A percentile compares a stretch with the other conserved stretches of the same genome.
Conservation (phyloP, 2,888 invertebrate species). For the Strigamia transsilvanica region DNA sequence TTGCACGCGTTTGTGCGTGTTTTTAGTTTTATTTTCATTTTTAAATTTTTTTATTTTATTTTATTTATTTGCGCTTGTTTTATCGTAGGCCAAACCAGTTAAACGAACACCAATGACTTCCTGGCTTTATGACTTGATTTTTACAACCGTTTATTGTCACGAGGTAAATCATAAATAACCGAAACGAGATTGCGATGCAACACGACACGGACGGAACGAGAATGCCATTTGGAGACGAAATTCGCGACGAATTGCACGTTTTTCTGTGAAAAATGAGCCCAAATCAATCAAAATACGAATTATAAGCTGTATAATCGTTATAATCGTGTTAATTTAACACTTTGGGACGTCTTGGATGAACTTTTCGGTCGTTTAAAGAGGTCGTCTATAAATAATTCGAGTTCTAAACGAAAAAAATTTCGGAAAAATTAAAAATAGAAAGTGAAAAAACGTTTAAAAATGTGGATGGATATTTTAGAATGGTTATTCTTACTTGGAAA, state of each 20-base stretch:
- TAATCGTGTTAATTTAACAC: too few relatives aligned
- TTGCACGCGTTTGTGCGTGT: neutral
- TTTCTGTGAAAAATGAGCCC: neutral
- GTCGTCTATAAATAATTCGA: neutral
- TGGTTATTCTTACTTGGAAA: neutral
- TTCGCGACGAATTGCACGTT: too few relatives aligned
- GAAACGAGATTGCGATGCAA: too few relatives aligned
- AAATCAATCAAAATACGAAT: neutral
- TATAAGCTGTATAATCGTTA: too few relatives aligned
- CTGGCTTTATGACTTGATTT: conserved; percentile 57
- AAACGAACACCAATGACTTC: conserved; percentile 34
- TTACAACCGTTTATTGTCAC: conserved; percentile 58
- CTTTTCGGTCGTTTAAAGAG: neutral
- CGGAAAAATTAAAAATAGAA: neutral
- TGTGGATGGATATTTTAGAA: neutral
- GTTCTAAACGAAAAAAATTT: neutral
- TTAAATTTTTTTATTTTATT: too few relatives aligned
- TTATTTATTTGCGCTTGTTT: neutral
- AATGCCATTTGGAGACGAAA: too few relatives aligned
- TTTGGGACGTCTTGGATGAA: too few relatives aligned
- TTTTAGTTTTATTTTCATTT: neutral
- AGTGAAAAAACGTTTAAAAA: neutral
- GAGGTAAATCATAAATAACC: conserved; percentile 56
- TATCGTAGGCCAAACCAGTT: neutral
- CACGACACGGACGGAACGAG: too few relatives aligned